Percentiles rank a stretch among this genome's conserved stretches.
Conservation (phyloP, 2,888 invertebrate species). For the Taphrorychus bicolor region DNA sequence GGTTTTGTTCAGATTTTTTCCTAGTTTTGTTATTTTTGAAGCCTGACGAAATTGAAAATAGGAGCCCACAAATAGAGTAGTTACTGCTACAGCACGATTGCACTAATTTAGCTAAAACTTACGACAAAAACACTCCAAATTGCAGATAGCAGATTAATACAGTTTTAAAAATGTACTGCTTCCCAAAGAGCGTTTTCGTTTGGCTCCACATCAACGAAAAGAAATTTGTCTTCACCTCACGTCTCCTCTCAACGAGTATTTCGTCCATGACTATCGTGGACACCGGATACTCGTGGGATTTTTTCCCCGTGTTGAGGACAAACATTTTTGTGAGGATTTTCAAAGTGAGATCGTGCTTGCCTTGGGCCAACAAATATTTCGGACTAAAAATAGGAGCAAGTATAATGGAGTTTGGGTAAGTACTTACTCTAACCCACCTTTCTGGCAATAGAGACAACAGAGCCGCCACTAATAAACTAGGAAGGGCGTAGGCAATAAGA, state of each 20-base stretch:
- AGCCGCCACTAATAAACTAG: slow-evolving; percentile 52
- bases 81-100: too few relatives aligned
- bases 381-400: slow-evolving; percentile 54
- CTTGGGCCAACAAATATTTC: slow-evolving; percentile 56
- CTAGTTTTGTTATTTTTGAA: too few relatives aligned
- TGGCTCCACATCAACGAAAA: slow-evolving; percentile 56
- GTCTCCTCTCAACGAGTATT: slow-evolving; percentile 27
- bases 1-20: too few relatives aligned
- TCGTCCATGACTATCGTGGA: slow-evolving; percentile 52
- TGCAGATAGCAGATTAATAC: slow-evolving; percentile 57
- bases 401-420: not conserved
- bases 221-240: slow-evolving; percentile 16
- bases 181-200: slow-evolving; percentile 55
- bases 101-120: too few relatives aligned
- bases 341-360: slow-evolving; percentile 53
- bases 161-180: slow-evolving; percentile 53
- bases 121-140: slow-evolving; percentile 59
- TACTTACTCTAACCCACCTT: too few relatives aligned
- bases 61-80: too few relatives aligned
- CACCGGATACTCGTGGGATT: slow-evolving; percentile 52
- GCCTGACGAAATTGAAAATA: too few relatives aligned
- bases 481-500: slow-evolving; percentile 55
- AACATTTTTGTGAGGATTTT: slow-evolving; percentile 54
- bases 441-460: slow-evolving; percentile 55
- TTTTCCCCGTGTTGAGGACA: slow-evolving; percentile 53